A percentile compares a stretch with the other conserved stretches of the same genome.
These are phyloP conservation scores for Cordilura impudica DNA, from an alignment of 2,888 invertebrate genomes.

Conservation along the genomic window DNA sequence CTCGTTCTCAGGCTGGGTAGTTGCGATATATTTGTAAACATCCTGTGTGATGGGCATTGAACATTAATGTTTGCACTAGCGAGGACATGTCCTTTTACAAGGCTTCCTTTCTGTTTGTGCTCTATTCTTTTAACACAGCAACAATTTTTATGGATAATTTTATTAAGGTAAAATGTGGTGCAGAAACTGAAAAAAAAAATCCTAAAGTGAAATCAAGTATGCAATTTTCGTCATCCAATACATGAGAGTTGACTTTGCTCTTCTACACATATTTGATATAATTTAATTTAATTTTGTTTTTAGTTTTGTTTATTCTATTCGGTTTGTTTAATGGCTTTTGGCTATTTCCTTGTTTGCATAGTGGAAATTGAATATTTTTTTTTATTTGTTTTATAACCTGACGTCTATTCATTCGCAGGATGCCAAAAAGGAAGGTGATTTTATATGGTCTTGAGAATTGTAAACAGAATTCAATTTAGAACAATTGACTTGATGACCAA, in stretches of 20 bases:
- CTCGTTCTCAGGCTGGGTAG: background rate
- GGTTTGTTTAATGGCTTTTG: conserved; percentile 16
- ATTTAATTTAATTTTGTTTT: conserved; percentile 26
- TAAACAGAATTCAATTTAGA: conserved; percentile 44
- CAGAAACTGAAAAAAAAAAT: conserved; percentile 12
- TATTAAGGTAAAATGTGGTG: background rate
- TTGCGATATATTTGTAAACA: conserved; percentile 52
- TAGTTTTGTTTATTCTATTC: background rate
- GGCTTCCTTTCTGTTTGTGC: conserved; percentile 20
- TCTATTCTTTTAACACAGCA: background rate
- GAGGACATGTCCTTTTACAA: conserved; percentile 34
- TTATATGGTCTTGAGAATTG: conserved; percentile 47
- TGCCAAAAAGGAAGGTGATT: conserved; percentile 11
- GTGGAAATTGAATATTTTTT: conserved; percentile 44
- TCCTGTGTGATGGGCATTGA: conserved; percentile 54
- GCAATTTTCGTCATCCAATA: conserved; percentile 54
- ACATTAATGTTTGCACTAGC: conserved; percentile 37
- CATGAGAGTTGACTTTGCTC: conserved; percentile 31
- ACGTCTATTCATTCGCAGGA: background rate
- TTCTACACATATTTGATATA: conserved; percentile 33
- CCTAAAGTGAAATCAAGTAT: conserved; percentile 48
- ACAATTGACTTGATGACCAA: conserved; percentile 34
- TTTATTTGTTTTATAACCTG: background rate
- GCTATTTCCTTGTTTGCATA: conserved; percentile 53
- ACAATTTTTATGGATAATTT: conserved; percentile 13